These are phyloP conservation scores for Xerus inauris DNA, from an alignment of 2,113 vertebrate species.

Conservation along the genomic window DNA sequence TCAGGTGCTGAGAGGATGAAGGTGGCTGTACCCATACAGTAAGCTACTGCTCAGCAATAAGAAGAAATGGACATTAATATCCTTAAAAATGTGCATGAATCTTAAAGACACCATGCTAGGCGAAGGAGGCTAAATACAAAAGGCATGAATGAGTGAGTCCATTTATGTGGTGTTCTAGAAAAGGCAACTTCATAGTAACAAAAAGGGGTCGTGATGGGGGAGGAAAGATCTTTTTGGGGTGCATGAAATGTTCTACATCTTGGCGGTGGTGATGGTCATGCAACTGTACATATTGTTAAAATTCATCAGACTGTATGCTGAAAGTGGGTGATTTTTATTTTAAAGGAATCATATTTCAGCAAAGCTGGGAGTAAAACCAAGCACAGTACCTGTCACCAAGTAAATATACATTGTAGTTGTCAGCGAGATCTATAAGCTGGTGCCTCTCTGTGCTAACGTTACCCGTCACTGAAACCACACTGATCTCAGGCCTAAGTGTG, in stretches of 20 bases:
- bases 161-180: background rate
- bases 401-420: background rate
- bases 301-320: background rate
- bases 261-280: background rate
- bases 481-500: background rate
- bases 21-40: rapidly evolving
- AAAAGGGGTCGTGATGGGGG: background rate
- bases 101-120: background rate
- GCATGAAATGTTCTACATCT: background rate
- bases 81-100: rapidly evolving
- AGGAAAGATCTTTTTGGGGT: background rate
- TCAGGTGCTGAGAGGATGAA: background rate
- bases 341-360: background rate
- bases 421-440: background rate
- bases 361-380: background rate
- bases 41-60: background rate
- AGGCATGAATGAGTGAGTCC: background rate
- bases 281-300: background rate
- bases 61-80: rapidly evolving
- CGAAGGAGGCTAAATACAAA: background rate
- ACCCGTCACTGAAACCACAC: background rate
- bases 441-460: background rate
- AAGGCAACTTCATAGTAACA: background rate
- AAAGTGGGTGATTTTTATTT: background rate
- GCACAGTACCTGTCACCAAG: background rate